Base-by-base conservation (phyloP, 1,140 invertebrate genomes). In the Gryon sp. region DNA sequence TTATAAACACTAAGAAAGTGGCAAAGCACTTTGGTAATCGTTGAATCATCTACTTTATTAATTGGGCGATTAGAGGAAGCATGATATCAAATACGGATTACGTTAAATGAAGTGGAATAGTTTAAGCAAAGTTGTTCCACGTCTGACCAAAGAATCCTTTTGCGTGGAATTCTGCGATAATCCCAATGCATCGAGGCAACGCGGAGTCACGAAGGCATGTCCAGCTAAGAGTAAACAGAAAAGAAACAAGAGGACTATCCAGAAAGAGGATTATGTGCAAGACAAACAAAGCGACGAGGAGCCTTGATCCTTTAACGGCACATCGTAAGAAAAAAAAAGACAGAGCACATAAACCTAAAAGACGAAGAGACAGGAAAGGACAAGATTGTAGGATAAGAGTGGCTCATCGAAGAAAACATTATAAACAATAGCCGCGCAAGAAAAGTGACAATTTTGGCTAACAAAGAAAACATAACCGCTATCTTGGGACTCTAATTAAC, bases 351-450 rank as follows among this genome's bases (percentile, higher is more conserved):
- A 60, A 66, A 75, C 9, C 41, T 20, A 32, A 70, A 63, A 45
- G 50, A 66, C 50, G 32, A 24, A 36, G 9, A 59, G 63, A 52
- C 40, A 62, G 40, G 24, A 53, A 77, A 66, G 43, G 46, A 52
- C 50, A 48, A 60, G 57, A 68, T 63, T 60, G 43, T 12, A 55
- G 38, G 62, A 77, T 70, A 72, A 34, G 55, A 53, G 52, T 48
- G 57, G 45, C 62, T 70, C 26, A 24, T 66, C 50, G 69, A 66
- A 59, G 68, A 46, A 65, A 62, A 48, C 36, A 69, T 53, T 76
- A 63, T 65, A 63, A 75, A 75, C 73, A 60, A 75, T 81, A 72
- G 80, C 85, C 80, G 83, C 75, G 79, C 80, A 82, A 86, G 85
- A 79, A 85, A 88, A 30, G 57, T 20, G 63, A 76, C 36, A 52